Evolutionary conservation across 2,113 vertebrate genomes (phyloP), one percentile per base, ranked within the genome.

Genomic region (Halcyon senegalensis): DNA sequence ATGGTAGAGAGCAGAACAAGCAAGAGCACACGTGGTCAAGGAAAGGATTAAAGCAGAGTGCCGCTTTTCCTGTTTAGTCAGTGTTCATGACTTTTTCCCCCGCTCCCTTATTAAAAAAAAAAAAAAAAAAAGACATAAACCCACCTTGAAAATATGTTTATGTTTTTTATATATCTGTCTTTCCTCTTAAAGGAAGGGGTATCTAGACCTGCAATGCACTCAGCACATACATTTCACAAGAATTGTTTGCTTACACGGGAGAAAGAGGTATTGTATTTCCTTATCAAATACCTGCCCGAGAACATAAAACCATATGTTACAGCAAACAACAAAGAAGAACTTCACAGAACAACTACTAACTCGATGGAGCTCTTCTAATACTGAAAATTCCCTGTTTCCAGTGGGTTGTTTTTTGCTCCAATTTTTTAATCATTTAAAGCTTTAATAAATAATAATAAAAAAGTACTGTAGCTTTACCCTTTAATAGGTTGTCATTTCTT

Each of bases 401-500:
- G 21, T 50, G 17, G 13, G 28, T 17, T 28, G 62, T 85, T 48
- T 39, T 78, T 60, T 66, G 16, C 16, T 84, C 50, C 41, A 62
- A 58, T 66, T 66, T 89, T 80, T 73, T 91, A 5, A 85, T 16
- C 53, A 24, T 56, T 62, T 50, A 84, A 90, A 94, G 21, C 20
- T 86, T 89, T 70, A 92, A 86, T 67, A 81, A 92, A 91, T 16
- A 28, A 48, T 46, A 91, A 53, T 74, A 31, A 82, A 16, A 48
- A 74, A 64, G 51, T 43, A 48, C 24, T 66, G 78, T 33, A 53
- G 51, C 58, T 55, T 87, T 79, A 46, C 15, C n/a, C 48, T n/a
- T 85, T 75, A 84, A 76, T 5, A 87, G 43, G 55, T 19, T 96
- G 92, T 82, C 69, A 81, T 51, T 92, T 77, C 56, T 85, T 90